phyloP scores from a whole-genome alignment of 2,797 vertebrate species.

The Hemibagrus guttatus region DNA sequence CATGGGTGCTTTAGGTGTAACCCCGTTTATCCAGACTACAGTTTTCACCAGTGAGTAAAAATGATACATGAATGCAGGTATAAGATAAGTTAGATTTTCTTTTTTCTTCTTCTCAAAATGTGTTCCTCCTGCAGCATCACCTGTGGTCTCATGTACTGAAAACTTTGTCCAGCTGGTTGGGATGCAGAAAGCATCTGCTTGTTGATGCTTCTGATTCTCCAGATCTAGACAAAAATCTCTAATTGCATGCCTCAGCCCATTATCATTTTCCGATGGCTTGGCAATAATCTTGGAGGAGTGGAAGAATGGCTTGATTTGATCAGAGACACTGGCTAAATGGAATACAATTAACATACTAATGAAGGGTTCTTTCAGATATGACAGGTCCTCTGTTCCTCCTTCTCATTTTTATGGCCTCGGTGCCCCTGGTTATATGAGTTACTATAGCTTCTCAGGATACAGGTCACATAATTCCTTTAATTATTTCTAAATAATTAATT shows the following conservation, averaged over 20 bases:
- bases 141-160: conserved; percentile 38
- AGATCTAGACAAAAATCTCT: conserved; percentile 33
- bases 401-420: conserved; percentile 18
- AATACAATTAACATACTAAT: conserved; percentile 52
- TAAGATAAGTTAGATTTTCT: background rate
- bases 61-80: background rate
- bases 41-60: background rate
- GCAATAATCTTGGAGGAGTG: conserved; percentile 54
- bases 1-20: background rate
- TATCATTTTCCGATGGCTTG: conserved; percentile 43
- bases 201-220: conserved; percentile 33
- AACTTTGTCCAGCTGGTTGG: conserved; percentile 39
- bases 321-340: conserved; percentile 39
- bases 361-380: conserved; percentile 33
- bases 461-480: conserved; percentile 24
- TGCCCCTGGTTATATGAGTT: conserved; percentile 26
- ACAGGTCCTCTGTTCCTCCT: conserved; percentile 22
- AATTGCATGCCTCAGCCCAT: conserved; percentile 50
- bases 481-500: background rate
- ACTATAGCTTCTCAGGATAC: conserved; percentile 13
- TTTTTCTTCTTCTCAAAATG: conserved; percentile 14
- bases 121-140: conserved; percentile 21
- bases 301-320: conserved; percentile 55
- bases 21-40: background rate
- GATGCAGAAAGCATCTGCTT: conserved; percentile 17